Base-by-base conservation (phyloP, 2,888 invertebrate genomes). In the Drosophila lutescens region DNA sequence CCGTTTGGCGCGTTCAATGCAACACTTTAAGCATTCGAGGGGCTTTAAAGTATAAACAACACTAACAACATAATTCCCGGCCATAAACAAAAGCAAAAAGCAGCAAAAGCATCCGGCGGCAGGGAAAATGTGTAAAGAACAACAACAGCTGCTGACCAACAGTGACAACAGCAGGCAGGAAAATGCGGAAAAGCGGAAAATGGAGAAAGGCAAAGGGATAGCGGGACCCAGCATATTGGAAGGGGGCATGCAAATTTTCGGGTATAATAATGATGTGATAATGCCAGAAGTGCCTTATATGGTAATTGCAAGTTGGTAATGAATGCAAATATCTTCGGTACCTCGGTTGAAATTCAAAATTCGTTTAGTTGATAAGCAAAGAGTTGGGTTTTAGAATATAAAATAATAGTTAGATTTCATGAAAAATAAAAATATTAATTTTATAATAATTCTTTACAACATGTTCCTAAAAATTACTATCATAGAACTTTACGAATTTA, bases 21-120 rank as follows among this genome's bases (percentile, higher is more conserved):
- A 71, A 73, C 65, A 36, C 74, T 71, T 71, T 38, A 73, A 63
- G 70, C 73, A 26, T 67, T 79, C 65, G 55, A 74, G 72, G 77
- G 73, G 66, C 77, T 81, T 80, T 70, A 66, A 62, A 76, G 68
- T 83, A 63, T 69, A 73, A 83, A 77, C 80, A 73, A 54, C 66
- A 66, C 86, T 79, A 86, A 86, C 88, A 86, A 83, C 84, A 79
- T 84, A 88, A 88, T 88, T 71, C 79, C 74, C 62, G 54, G 71
- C 73, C 77, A 78, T 74, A 80, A 84, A 78, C 69, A 75, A 68
- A 60, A 75, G 60, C 65, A 78, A 68, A 49, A 58, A 49, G 46
- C 63, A 49, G 41, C 70, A 49, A 46, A 53, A 44, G 40, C 46
- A 56, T 41, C 34, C 47, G 69, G 51, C 54, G 63, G 40, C 59